Evolutionary conservation across 1,140 invertebrate species (phyloP).

Genomic region (Drosophila lini): DNA sequence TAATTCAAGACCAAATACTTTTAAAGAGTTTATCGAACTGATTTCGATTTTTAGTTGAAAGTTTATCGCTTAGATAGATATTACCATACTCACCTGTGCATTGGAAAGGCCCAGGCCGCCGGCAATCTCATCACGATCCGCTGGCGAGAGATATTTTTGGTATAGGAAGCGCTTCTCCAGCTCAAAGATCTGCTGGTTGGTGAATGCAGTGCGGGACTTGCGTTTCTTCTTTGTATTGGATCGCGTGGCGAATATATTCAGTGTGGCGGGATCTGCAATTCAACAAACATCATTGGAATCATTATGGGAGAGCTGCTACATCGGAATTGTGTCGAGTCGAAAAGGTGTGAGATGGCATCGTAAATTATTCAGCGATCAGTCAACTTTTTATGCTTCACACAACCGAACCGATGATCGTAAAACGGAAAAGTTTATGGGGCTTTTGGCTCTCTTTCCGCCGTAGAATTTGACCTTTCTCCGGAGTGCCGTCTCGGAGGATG

Average conservation of each 20-base stretch:
- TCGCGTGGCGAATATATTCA: conserved; percentile 95
- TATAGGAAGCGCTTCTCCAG: conserved; percentile 98
- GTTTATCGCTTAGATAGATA: neutral
- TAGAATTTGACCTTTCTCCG: conserved; percentile 28
- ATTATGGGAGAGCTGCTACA: neutral
- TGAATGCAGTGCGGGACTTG: conserved; percentile 99
- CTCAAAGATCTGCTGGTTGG: conserved; percentile 99
- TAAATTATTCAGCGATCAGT: conserved; percentile 50
- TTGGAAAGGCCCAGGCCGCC: conserved; percentile 96
- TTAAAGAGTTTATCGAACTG: neutral
- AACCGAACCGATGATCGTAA: conserved; percentile 31
- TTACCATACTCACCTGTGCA: conserved; percentile 89
- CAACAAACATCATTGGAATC: conserved; percentile 11
- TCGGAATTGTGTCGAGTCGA: neutral
- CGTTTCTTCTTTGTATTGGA: conserved; percentile 98
- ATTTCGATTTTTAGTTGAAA: neutral
- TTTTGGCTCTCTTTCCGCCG: conserved; percentile 18
- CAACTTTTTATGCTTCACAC: conserved; percentile 48
- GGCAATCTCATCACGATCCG: conserved; percentile 98
- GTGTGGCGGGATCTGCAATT: conserved; percentile 85
- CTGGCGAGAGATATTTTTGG: conserved; percentile 98
- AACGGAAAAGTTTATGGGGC: conserved; percentile 40
- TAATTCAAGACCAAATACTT: neutral
- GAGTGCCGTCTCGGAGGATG: conserved; percentile 10
- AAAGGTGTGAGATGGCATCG: conserved; percentile 35